A percentile compares a stretch with the other conserved stretches of the same genome.
phyloP scores from a whole-genome alignment of 2,888 invertebrate species.

The Tuberolachnus salignus region DNA sequence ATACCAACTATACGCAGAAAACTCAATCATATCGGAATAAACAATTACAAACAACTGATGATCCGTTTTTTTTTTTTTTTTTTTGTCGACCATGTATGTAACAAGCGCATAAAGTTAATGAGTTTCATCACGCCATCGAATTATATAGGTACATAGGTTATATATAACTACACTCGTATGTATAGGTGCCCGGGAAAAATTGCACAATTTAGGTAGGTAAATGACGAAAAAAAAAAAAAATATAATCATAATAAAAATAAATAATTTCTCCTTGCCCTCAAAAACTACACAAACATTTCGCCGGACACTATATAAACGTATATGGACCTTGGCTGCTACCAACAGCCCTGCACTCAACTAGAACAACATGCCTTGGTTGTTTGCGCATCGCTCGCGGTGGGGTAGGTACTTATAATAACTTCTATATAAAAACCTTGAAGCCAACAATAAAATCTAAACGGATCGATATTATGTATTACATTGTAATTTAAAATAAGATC shows the following conservation, averaged over 20 bases:
- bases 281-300: slow-evolving; percentile 54
- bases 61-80: not conserved
- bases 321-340: slow-evolving; percentile 38
- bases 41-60: not conserved
- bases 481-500: too few species aligned
- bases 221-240: slow-evolving; percentile 34
- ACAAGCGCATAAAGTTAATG: slow-evolving; percentile 10
- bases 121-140: slow-evolving; percentile 36
- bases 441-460: slow-evolving; percentile 30
- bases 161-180: not conserved
- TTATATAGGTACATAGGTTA: slow-evolving; percentile 8
- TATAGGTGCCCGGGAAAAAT: slow-evolving; percentile 23
- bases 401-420: slow-evolving; percentile 3
- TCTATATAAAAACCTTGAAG: slow-evolving; percentile 34
- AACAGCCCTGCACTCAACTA: slow-evolving; percentile 54
- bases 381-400: not conserved
- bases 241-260: slow-evolving; percentile 10
- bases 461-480: not conserved
- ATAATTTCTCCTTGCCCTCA: slow-evolving; percentile 56
- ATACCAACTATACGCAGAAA: not conserved
- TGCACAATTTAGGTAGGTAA: slow-evolving; percentile 18
- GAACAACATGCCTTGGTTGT: slow-evolving; percentile 48
- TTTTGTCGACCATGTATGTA: not conserved
- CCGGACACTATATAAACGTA: slow-evolving; percentile 21
- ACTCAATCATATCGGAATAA: not conserved